Base-by-base conservation (phyloP, 2,113 vertebrate species). In the Charadrius vociferus region DNA sequence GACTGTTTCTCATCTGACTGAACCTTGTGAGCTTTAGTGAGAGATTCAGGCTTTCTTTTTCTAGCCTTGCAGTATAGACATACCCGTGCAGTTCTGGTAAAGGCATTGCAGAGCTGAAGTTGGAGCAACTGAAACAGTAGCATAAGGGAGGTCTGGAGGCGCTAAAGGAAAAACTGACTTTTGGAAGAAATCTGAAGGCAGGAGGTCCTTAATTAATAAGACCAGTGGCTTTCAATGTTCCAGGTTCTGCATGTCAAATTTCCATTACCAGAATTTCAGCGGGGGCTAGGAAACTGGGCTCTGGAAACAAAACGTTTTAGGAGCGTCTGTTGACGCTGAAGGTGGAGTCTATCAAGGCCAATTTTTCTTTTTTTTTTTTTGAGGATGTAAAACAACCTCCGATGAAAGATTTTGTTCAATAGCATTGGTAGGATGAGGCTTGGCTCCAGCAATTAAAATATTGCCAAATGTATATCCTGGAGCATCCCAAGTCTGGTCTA, bases 81-180 rank as follows among this genome's bases (percentile, higher is more conserved):
- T 56, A 14, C 15, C 49, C 27, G 52, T 9, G 6, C 26, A 16
- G 37, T 29, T 77, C 39, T 63, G 32, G 30, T 58, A 29, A 75
- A 53, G 74, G 39, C 7, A 1, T 29, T 32, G 58, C 27, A 74
- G 50, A 63, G 47, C 45, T 74, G 75, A 71, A 53, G 45, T 17
- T 52, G 65, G 79, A 89, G 47, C 23, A 27, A 10, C 36, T 70
- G 63, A 66, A 80, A 52, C 1, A 43, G 61, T 9, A 43, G 68
- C 18, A 18, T 5, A 24, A 59, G 65, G 63, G 72, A 83, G 32
- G 37, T 80, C 71, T 94, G 88, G 78, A 93, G 71, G 45, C 83
- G 45, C 59, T 66, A n/a, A 88, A 96, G 90, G 82, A 82, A 96
- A 96, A 92, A 70, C 14, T 95, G 93, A 88, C 43, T 96, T 93